Percentiles rank a stretch among this genome's conserved stretches.
phyloP scores from a whole-genome alignment of 2,888 invertebrate genomes.

The Synanthedon andrenaeformis region DNA sequence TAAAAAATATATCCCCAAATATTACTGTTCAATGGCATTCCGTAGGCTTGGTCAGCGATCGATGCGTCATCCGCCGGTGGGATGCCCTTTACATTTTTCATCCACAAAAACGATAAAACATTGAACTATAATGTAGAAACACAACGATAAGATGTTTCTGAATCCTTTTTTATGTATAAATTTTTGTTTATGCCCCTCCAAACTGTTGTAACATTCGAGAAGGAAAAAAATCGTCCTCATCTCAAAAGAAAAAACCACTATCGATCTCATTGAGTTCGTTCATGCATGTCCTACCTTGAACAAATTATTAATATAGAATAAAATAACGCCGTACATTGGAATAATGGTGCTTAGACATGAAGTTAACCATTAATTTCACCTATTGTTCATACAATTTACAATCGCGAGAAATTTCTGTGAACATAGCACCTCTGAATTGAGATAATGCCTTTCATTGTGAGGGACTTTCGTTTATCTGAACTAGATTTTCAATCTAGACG shows the following conservation, averaged over 20 bases:
- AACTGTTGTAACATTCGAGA: constrained; percentile 6
- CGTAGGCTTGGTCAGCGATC: constrained; percentile 72
- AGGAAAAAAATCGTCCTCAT: constrained; percentile 22
- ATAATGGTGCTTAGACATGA: constrained; percentile 16
- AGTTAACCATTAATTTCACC: constrained; percentile 40
- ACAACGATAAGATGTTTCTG: no score
- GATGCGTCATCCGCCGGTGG: constrained; percentile 74
- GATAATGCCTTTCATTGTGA: constrained; percentile 31
- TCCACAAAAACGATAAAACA: not conserved
- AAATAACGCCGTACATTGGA: constrained; percentile 34
- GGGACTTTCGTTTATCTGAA: constrained; percentile 10
- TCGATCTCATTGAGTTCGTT: constrained; percentile 57
- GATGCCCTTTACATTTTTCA: constrained; percentile 61
- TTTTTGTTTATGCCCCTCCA: not conserved
- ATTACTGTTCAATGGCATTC: constrained; percentile 61
- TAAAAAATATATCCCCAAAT: constrained; percentile 24
- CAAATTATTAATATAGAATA: constrained; percentile 16
- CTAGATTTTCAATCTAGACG: not conserved
- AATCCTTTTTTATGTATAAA: no score
- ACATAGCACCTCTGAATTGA: constrained; percentile 24
- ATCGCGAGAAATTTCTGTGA: not conserved
- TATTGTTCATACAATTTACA: constrained; percentile 32
- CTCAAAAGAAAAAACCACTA: constrained; percentile 33
- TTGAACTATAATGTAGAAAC: not conserved
- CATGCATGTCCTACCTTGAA: constrained; percentile 52